A percentile compares a stretch with the other conserved stretches of the same genome.
phyloP scores from a whole-genome alignment of 2,888 invertebrate species.

The Synergus itoensis region DNA sequence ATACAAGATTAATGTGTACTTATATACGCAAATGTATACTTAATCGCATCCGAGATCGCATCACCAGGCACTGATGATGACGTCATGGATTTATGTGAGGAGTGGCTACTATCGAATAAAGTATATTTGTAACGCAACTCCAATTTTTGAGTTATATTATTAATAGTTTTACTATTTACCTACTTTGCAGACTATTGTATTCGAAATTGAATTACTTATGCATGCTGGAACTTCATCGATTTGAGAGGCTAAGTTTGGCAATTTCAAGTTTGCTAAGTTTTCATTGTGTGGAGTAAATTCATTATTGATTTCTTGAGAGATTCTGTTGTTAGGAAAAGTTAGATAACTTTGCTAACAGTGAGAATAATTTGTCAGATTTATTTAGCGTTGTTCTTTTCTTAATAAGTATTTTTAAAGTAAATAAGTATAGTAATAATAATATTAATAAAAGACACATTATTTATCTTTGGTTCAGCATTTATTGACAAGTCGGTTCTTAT shows the following conservation, averaged over 20 bases:
- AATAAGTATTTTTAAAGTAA: not conserved
- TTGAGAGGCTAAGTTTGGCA: not conserved
- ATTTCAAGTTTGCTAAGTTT: slow-evolving; percentile 17
- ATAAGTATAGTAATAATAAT: not conserved
- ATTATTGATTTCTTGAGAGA: not conserved
- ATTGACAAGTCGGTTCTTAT: not conserved
- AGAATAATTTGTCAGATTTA: too few species aligned
- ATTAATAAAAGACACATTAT: not conserved
- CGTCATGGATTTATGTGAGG: slow-evolving; percentile 56
- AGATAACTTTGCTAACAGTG: not conserved
- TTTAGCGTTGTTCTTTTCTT: not conserved
- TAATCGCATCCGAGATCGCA: slow-evolving; percentile 20
- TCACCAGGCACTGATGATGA: slow-evolving; percentile 12
- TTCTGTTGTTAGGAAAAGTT: slow-evolving; percentile 7
- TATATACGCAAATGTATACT: slow-evolving; percentile 9
- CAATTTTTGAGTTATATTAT: slow-evolving; percentile 26
- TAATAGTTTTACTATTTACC: too few species aligned
- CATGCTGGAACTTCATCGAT: not conserved
- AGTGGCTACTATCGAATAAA: slow-evolving; percentile 66
- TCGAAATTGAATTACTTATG: not conserved
- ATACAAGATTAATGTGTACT: slow-evolving; percentile 39
- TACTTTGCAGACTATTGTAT: not conserved
- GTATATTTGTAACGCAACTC: slow-evolving; percentile 69
- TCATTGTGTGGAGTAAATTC: not conserved
- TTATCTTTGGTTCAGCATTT: slow-evolving; percentile 29